Evolutionary conservation across 2,797 vertebrate genomes (phyloP), one percentile per base, ranked within the genome.

Genomic region (Enteromius treurensis): DNA sequence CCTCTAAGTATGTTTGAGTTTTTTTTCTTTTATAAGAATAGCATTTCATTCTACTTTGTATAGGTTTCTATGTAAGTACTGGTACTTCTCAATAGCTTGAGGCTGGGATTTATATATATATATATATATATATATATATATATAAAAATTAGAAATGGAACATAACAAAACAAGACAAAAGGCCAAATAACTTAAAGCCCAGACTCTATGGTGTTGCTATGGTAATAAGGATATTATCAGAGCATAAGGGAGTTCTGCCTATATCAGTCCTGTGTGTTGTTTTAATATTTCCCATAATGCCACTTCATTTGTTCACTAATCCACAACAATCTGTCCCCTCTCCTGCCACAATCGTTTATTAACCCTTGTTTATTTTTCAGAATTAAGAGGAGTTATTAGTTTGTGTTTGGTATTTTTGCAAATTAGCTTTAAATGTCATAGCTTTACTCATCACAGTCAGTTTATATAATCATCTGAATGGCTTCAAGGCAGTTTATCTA

Each of bases 311-410:
- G 76, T 86, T 88, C 60, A 80, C 86, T 91, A 88, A 91, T 88
- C 87, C 84, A 69, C 87, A 34, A 84, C 86, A 92, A 88, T 90
- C 88, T 77, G 80, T 67, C 77, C 87, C 89, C 74, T 79, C 79
- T 89, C 86, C 80, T 92, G 87, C 85, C 73, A 88, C 87, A 89
- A 86, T 85, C 85, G 86, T 91, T 91, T 87, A 90, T 93, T 91
- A 89, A 88, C 88, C 89, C 90, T 88, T 73, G 90, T 91, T 92
- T 91, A 11, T 88, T 86, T 89, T 88, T 90, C 83, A 82, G 90
- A 92, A 93, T 92, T 91, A 90, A 90, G 88, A 91, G 34, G 34
- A 15, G 85, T 87, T 89, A 89, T 90, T 87, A 83, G 70, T 83
- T 87, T 86, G 77, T 82, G 90, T 84, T 85, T 83, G 88, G 82